Conservation (phyloP, 2,888 invertebrate genomes). For the Tubulanus polymorphus region DNA sequence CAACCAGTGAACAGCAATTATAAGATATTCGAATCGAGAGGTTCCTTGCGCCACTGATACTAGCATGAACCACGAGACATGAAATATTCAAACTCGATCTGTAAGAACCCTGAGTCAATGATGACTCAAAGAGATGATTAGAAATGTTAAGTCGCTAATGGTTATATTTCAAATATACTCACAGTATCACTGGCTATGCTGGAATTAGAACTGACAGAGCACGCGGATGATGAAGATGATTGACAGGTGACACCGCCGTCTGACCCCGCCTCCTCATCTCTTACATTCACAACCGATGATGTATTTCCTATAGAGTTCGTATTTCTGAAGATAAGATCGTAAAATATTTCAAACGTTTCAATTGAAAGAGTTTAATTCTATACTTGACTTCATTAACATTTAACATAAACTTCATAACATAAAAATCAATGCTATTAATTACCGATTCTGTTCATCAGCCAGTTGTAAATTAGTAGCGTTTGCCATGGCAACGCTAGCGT, state of each 20-base stretch:
- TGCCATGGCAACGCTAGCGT: slow-evolving; percentile 28
- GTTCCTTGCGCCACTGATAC: too few relatives aligned
- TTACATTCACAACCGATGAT: background rate
- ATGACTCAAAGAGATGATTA: too few relatives aligned
- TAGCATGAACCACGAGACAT: too few relatives aligned
- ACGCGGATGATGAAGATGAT: slow-evolving; percentile 32
- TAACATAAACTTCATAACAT: background rate
- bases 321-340: background rate
- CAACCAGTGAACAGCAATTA: too few relatives aligned
- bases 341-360: too few relatives aligned
- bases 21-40: too few relatives aligned
- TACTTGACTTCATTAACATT: too few relatives aligned
- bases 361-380: too few relatives aligned
- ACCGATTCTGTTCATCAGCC: background rate
- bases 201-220: slow-evolving; percentile 22
- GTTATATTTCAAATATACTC: too few relatives aligned
- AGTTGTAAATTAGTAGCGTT: slow-evolving; percentile 1
- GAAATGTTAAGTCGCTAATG: too few relatives aligned
- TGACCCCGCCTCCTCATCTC: slow-evolving; percentile 31
- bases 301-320: background rate
- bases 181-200: slow-evolving; percentile 41
- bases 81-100: too few relatives aligned
- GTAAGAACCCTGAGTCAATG: too few relatives aligned
- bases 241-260: slow-evolving; percentile 37
- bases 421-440: background rate